phyloP scores from a whole-genome alignment of 2,113 vertebrate genomes.

The Takifugu bimaculatus region DNA sequence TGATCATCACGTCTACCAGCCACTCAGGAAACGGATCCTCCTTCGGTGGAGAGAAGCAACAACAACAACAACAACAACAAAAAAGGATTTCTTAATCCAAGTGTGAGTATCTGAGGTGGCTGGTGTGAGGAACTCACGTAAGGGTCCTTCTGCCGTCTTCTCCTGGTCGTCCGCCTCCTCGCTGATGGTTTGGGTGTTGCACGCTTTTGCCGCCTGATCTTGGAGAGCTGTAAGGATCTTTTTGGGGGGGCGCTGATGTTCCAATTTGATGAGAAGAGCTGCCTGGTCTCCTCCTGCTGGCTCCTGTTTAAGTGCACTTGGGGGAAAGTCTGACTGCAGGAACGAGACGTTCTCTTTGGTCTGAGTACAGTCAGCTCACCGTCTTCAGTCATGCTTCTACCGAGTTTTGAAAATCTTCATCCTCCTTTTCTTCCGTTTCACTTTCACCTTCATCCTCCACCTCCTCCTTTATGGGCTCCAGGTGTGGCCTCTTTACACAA shows the following conservation, averaged over 20 bases:
- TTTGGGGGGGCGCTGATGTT: not conserved
- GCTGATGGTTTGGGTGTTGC: not conserved
- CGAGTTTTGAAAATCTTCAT: constrained; percentile 1
- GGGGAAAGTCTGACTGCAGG: not conserved
- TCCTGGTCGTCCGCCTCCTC: not conserved
- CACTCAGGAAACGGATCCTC: constrained; percentile 64
- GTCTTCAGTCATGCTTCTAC: constrained; percentile 14
- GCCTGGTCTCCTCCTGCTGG: not conserved
- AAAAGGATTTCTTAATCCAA: not conserved
- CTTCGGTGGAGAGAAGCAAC: constrained; percentile 11
- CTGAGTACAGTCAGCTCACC: constrained; percentile 33
- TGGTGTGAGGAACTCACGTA: constrained; percentile 1
- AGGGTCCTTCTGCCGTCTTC: fast-evolving
- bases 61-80: not conserved
- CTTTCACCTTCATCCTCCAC: constrained; percentile 17
- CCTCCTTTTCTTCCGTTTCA: not conserved
- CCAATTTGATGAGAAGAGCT: not conserved
- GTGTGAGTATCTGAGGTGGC: not conserved
- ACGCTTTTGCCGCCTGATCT: not conserved
- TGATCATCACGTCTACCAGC: constrained; percentile 73
- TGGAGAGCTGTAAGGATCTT: constrained; percentile 3
- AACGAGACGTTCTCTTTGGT: constrained; percentile 1
- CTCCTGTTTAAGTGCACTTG: not conserved
- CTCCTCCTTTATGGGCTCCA: constrained; percentile 58
- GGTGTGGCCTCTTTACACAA: not conserved